Percentiles rank a stretch among this genome's conserved stretches.
phyloP scores from a whole-genome alignment of 1,140 invertebrate genomes.

The Sinella curviseta region DNA sequence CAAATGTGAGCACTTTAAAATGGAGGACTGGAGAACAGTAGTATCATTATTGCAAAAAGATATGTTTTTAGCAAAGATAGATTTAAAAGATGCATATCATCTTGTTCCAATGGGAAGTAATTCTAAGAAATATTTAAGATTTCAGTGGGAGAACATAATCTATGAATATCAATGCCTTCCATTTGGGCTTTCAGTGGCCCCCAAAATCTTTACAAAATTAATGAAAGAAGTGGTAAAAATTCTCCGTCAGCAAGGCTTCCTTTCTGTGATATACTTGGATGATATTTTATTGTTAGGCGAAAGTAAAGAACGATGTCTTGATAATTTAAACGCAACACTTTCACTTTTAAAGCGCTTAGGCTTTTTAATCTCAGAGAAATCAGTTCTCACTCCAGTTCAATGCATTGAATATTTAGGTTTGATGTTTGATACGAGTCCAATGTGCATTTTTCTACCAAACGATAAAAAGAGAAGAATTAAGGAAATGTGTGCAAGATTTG shows the following conservation, averaged over 20 bases:
- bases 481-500: background rate
- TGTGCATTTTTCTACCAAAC: slow-evolving; percentile 9
- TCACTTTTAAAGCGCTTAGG: slow-evolving; percentile 1
- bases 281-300: slow-evolving; percentile 38
- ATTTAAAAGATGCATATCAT: slow-evolving; percentile 38
- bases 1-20: slow-evolving; percentile 35
- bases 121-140: slow-evolving; percentile 23
- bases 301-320: background rate
- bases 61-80: slow-evolving; percentile 28
- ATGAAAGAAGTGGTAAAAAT: slow-evolving; percentile 16
- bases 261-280: slow-evolving; percentile 40
- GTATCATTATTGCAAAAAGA: slow-evolving; percentile 27
- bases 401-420: slow-evolving; percentile 32
- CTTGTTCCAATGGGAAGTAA: background rate
- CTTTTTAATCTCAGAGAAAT: background rate
- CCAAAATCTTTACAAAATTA: slow-evolving; percentile 29
- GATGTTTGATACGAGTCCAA: slow-evolving; percentile 10
- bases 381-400: background rate
- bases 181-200: slow-evolving; percentile 26
- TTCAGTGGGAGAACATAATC: slow-evolving; percentile 4
- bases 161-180: slow-evolving; percentile 25
- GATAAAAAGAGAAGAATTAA: slow-evolving; percentile 9
- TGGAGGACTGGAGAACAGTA: slow-evolving; percentile 34
- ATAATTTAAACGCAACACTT: background rate
- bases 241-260: slow-evolving; percentile 15